Evolutionary conservation across 2,113 vertebrate genomes (phyloP), one percentile per base, ranked within the genome.

Genomic region (Ascaphus truei): DNA sequence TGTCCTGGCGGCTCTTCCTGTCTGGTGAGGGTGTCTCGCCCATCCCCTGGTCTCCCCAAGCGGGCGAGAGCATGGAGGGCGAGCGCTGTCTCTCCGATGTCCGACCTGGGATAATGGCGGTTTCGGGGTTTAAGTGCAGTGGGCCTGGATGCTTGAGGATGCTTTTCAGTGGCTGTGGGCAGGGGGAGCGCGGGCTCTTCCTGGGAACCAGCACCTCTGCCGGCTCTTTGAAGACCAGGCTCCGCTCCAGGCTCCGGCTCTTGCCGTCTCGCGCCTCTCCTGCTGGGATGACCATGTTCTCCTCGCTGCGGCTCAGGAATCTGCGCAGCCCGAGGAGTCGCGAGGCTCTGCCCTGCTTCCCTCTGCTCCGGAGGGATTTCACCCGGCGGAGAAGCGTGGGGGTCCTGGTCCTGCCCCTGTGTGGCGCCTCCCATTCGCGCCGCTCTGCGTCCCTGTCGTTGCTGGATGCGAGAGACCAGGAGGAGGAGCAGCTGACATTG

Each of bases 61-160:
- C 76, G 30, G 84, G 71, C 3, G 11, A 1, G 71, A 78, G 62
- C 58, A 52, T 22, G 0, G 23, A 27, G 41, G 71, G 48, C 0
- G 61, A 20, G 78, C 78, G 26, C 29, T 92, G 75, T 0, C 72
- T 74, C 76, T 92, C 92, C 34, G 76, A 10, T 22, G 7, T 57
- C 87, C 0, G 90, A 92, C 68, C 30, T 78, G 9, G 89, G 85
- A 76, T 91, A 92, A 68, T 76, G 79, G 23, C 92, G 73, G 52
- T 72, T 60, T 91, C 83, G 0, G 73, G 29, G 23, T 67, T 74
- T 0, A 72, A 29, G 1, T 61, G 69, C 6, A 85, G 75, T 2
- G 75, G 20, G 4, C 23, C 76, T 1, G 84, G 75, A 71, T 85
- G 87, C 76, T 94, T 95, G 74, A 94, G 80, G 77, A 95, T 95